Conservation (phyloP, 2,888 invertebrate species). For the Stenotaenia linearis region DNA sequence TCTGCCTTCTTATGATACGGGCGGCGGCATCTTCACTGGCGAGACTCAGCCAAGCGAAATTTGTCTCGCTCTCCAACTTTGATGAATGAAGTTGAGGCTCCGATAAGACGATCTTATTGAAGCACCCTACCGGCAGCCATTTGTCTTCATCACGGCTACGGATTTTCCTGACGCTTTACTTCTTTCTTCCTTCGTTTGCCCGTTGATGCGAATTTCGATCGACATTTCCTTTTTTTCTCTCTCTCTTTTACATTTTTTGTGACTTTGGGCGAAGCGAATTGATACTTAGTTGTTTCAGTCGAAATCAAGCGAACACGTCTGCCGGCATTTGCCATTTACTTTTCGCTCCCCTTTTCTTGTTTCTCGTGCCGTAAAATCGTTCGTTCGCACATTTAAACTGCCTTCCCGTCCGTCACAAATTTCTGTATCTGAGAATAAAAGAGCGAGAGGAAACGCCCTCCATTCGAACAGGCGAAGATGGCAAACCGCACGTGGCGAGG, state of each 20-base stretch:
- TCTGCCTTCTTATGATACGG: conserved; percentile 17
- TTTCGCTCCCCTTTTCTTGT: neutral
- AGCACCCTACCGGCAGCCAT: conserved; percentile 26
- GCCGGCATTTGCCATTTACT: neutral
- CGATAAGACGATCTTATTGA: conserved; percentile 23
- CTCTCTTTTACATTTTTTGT: neutral
- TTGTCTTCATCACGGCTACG: conserved; percentile 11
- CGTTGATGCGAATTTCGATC: conserved; percentile 7
- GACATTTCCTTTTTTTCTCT: neutral
- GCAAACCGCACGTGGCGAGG: conserved; percentile 17
- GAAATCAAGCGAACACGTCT: neutral
- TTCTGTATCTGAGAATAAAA: neutral
- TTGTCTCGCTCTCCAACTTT: conserved; percentile 26
- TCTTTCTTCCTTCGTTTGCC: neutral
- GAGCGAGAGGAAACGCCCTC: neutral
- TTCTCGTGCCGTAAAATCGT: neutral
- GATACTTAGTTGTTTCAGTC: neutral
- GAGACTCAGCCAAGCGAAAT: neutral
- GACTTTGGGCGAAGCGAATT: neutral
- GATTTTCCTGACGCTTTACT: conserved; percentile 17
- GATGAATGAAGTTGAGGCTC: conserved; percentile 26
- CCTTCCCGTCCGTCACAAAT: neutral
- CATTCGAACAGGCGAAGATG: neutral
- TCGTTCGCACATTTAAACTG: neutral
- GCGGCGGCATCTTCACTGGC: neutral